Base-by-base conservation (phyloP, 2,888 invertebrate genomes). In the Drosophila quinaria region DNA sequence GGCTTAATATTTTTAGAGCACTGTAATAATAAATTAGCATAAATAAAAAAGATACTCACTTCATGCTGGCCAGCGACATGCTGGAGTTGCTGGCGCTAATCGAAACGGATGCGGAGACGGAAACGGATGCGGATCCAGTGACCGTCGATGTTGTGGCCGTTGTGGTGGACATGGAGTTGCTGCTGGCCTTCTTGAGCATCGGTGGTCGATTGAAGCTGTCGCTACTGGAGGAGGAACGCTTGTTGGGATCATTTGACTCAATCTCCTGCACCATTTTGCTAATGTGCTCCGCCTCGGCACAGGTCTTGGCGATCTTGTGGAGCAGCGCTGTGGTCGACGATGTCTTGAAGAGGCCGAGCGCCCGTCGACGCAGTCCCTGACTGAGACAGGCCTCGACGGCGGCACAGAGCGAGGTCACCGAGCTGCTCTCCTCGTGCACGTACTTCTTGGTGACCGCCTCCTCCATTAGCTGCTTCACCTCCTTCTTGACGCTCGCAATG, bases 401-500 rank as follows among this genome's bases (percentile, higher is more conserved):
- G 25, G 96, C 97, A 92, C 98, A 98, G 11, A 98, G 94, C 0
- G 97, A 96, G 11, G 97, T 97, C 54, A 98, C 97, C 51, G 96
- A 96, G 66, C 97, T 97, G 90, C 97, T 97, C 87, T 98, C 98
- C 93, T 98, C 97, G 91, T 98, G 97, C 8, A 98, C 96, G 92
- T 97, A 97, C 93, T 98, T 98, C 77, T 96, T 95, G 13, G 98
- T 98, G 13, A 98, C 98, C 17, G 98, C 97, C 92, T 98, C 98
- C 94, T 98, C 98, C 98, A 98, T 98, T 62, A 98, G 95, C 93
- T 98, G 97, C 92, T 98, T 98, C 61, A 98, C 98, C 94, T 98
- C 97, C 92, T 97, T 97, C 93, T 97, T 97, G 56, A 97, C 97
- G 75, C 95, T 95, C 47, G 95, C 95, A 74, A 97, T 96, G 80